Base-by-base conservation (phyloP, 2,888 invertebrate genomes). In the Heteromurus nitidus region DNA sequence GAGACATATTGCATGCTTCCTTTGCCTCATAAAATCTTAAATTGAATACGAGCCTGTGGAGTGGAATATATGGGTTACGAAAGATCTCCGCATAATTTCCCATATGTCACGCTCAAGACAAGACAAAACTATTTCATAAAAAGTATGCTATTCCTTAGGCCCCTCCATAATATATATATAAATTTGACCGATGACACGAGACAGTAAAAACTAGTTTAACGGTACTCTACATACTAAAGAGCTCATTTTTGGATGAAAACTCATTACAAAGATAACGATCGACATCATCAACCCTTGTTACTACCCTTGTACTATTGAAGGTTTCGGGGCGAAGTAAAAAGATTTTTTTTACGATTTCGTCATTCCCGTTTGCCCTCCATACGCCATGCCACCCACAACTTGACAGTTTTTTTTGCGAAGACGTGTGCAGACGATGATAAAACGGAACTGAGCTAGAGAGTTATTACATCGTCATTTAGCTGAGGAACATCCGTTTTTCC, bases 181-280 rank as follows among this genome's bases (percentile, higher is more conserved):
- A 36, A 13, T 22, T 50, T 69, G 68, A 62, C 69, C 58, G 77
- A 77, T 69, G 62, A 62, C 68, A 68, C 42, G 47, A 44, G 47
- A 65, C 53, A 74, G 28, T n/a, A 50, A 47, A 16, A 47, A 16
- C 64, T 22, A 31, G 47, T 28, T 28, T 79, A 80, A 80, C 80
- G 80, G 75, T 68, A 16, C 64, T 42, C 42, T 26, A 26, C 76
- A 67, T 81, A 36, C 44, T 67, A 47, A 75, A 70, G 44, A 65
- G 65, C 72, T 82, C 50, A 70, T 67, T 67, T 53, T 75, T 82
- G 64, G 72, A 68, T 44, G 47, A 82, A 75, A 82, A 72, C 76
- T 82, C 82, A 82, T 76, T 76, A 76, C 70, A 36, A 31, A 67
- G 80, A 80, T 80, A 80, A 80, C 68, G 58, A 80, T 74, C 80